These are phyloP conservation scores for Cistogaster globosa DNA, from an alignment of 2,888 invertebrate species.

Conservation along the genomic window DNA sequence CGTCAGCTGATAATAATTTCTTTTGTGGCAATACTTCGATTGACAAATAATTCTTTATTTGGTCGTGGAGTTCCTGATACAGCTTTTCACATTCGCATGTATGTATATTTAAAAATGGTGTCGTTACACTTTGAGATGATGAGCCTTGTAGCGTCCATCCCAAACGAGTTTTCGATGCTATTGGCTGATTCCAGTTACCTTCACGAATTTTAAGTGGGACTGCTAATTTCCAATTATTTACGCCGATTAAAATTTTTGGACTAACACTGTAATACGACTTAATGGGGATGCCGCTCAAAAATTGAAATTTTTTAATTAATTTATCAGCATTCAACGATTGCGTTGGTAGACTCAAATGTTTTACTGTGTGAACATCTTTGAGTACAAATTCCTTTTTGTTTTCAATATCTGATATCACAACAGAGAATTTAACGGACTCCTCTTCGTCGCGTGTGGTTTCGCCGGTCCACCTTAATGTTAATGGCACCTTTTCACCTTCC, in stretches of 20 bases:
- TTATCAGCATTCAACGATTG: slow-evolving; percentile 27
- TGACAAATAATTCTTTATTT: neutral
- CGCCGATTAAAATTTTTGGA: slow-evolving; percentile 48
- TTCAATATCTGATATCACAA: slow-evolving; percentile 10
- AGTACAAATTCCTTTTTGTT: slow-evolving; percentile 20
- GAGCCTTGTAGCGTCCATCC: slow-evolving; percentile 14
- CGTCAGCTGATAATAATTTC: slow-evolving; percentile 17
- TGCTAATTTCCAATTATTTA: slow-evolving; percentile 52
- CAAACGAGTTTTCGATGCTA: slow-evolving; percentile 20
- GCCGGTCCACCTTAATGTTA: slow-evolving; percentile 40
- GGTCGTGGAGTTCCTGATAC: slow-evolving; percentile 17
- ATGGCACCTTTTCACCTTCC: slow-evolving; percentile 30
- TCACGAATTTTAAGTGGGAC: slow-evolving; percentile 43
- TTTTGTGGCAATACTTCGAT: neutral
- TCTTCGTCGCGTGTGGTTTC: slow-evolving; percentile 40
- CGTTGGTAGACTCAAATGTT: slow-evolving; percentile 9
- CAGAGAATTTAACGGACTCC: slow-evolving; percentile 8
- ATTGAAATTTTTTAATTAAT: neutral
- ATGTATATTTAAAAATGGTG: neutral
- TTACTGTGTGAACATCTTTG: slow-evolving; percentile 28
- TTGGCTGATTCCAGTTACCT: slow-evolving; percentile 31
- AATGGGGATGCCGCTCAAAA: slow-evolving; percentile 12
- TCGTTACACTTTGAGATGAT: neutral
- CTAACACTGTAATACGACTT: slow-evolving; percentile 25
- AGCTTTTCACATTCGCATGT: neutral